phyloP scores from a whole-genome alignment of 2,113 vertebrate species.

The Phalacrocorax brasilianus region DNA sequence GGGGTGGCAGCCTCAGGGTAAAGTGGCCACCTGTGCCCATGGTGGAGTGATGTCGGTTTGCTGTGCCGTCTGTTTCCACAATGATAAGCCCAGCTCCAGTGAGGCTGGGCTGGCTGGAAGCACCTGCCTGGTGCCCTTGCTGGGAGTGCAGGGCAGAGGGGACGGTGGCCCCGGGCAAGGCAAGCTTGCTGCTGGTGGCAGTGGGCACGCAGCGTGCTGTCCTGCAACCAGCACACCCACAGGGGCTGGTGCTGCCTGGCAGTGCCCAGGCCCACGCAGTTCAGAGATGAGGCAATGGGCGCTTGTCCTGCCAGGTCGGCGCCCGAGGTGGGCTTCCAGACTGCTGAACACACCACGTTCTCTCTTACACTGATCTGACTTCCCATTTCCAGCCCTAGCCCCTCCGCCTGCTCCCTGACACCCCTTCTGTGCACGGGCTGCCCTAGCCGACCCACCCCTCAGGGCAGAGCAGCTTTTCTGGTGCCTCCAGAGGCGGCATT shows the following conservation, averaged over 20 bases:
- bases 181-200: not conserved
- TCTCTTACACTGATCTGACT: accelerated
- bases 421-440: not conserved
- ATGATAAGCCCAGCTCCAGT: not conserved
- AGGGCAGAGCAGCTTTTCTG: not conserved
- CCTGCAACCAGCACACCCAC: not conserved
- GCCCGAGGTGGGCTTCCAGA: not conserved
- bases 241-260: not conserved
- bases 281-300: not conserved
- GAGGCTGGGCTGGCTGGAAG: not conserved
- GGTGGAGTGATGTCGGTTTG: accelerated
- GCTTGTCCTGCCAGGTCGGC: not conserved
- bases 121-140: accelerated
- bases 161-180: not conserved
- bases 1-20: not conserved
- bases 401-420: too few relatives aligned
- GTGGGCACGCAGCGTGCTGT: not conserved
- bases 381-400: not conserved
- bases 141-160: accelerated
- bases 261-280: accelerated
- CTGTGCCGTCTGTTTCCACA: not conserved
- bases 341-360: accelerated
- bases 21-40: not conserved
- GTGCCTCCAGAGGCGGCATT: not conserved
- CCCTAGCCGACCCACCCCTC: accelerated